Conservation (phyloP, 2,888 invertebrate genomes). For the Crioceris asparagi region DNA sequence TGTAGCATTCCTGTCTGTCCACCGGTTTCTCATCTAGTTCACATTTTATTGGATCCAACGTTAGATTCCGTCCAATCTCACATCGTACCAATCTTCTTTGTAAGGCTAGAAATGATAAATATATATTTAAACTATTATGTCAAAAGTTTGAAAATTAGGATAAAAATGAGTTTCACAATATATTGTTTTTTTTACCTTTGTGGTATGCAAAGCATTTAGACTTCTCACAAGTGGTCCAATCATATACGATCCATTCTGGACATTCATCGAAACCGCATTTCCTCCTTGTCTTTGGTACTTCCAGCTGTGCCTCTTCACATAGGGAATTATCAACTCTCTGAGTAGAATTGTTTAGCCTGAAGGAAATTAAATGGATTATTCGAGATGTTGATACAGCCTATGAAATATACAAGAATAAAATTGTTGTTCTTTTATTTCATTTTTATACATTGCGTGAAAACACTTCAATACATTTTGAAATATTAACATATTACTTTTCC, state of each 20-base stretch:
- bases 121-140: background rate
- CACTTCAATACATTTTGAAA: no score
- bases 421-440: no score
- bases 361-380: no score
- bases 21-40: slow-evolving; percentile 63
- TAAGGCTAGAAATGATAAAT: slow-evolving; percentile 45
- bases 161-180: background rate
- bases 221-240: slow-evolving; percentile 62
- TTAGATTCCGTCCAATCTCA: slow-evolving; percentile 36
- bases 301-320: slow-evolving; percentile 61
- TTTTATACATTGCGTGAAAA: no score
- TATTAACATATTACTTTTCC: no score
- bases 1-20: slow-evolving; percentile 69
- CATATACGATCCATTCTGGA: slow-evolving; percentile 58
- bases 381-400: no score
- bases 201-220: slow-evolving; percentile 67
- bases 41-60: slow-evolving; percentile 46
- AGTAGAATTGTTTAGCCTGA: slow-evolving; percentile 42
- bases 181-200: slow-evolving; percentile 44
- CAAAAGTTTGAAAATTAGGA: background rate
- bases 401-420: no score
- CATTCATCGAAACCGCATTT: slow-evolving; percentile 59
- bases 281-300: slow-evolving; percentile 50
- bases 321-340: slow-evolving; percentile 52
- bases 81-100: slow-evolving; percentile 61